These are phyloP conservation scores for Ictalurus furcatus DNA, from an alignment of 2,113 vertebrate species.

Conservation along the genomic window DNA sequence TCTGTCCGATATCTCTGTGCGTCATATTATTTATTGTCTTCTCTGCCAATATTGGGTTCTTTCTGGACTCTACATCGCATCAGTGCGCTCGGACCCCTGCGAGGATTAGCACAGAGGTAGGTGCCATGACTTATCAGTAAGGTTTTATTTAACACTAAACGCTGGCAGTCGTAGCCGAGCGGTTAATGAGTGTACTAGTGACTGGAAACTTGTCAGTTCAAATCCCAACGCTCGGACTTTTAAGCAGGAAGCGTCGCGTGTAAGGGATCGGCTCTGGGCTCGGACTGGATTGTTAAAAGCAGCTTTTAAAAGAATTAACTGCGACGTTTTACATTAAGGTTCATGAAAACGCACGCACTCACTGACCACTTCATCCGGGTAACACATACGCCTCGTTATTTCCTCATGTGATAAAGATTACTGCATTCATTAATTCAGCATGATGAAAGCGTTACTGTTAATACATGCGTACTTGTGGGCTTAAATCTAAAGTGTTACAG, in stretches of 20 bases:
- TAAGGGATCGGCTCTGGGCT: background rate
- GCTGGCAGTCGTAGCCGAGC: background rate
- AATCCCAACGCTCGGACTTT: background rate
- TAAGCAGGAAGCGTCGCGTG: background rate
- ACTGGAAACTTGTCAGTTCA: background rate
- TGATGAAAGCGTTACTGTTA: background rate
- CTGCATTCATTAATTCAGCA: background rate
- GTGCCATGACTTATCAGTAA: conserved; percentile 21
- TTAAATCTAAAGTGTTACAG: background rate
- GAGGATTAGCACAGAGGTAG: conserved; percentile 7
- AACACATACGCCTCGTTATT: background rate
- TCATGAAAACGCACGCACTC: background rate
- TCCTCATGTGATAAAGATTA: background rate
- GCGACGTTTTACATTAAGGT: background rate
- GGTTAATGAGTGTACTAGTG: background rate
- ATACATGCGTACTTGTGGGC: background rate
- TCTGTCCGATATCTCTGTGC: conserved; percentile 22
- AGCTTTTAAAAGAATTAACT: background rate
- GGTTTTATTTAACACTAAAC: background rate
- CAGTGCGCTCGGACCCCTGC: background rate
- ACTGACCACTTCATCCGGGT: background rate
- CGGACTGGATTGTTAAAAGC: background rate
- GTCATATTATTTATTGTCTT: background rate
- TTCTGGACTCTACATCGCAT: background rate
- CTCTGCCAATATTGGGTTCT: background rate